These are phyloP conservation scores for Phocides pigmalion DNA, from an alignment of 1,140 invertebrate genomes.

Conservation along the genomic window DNA sequence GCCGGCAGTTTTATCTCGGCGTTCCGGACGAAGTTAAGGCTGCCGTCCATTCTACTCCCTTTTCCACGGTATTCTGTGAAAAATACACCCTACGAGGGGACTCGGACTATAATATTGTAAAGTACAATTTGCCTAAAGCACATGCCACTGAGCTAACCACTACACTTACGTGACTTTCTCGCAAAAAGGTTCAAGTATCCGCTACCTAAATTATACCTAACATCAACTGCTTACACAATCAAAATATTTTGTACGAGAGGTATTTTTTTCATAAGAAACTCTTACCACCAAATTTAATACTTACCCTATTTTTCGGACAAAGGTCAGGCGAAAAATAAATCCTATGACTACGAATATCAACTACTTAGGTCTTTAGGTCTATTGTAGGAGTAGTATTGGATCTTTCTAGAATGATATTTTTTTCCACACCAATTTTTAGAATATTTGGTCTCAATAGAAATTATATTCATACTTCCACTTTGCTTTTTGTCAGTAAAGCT, in stretches of 20 bases:
- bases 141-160: conserved; percentile 18
- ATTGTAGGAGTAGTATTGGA: not conserved
- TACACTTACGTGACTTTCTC: conserved; percentile 23
- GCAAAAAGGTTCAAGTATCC: conserved; percentile 25
- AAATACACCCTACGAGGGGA: conserved; percentile 42
- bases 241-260: conserved; percentile 7
- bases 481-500: no score
- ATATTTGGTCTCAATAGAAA: no score
- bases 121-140: conserved; percentile 49
- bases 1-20: conserved; percentile 54
- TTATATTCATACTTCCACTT: no score
- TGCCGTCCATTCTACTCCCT: conserved; percentile 52
- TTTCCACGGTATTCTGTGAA: conserved; percentile 45
- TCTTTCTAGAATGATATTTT: no score
- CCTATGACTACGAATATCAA: not conserved
- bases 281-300: conserved; percentile 2
- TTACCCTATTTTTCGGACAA: not conserved
- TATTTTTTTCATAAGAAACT: not conserved
- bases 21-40: conserved; percentile 49
- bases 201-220: conserved; percentile 18
- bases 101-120: conserved; percentile 53
- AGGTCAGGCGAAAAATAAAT: not conserved
- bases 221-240: not conserved
- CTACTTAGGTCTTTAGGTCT: not conserved
- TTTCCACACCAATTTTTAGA: no score